These are phyloP conservation scores for Zygogramma bicolorata DNA, from an alignment of 2,888 invertebrate genomes.

Conservation along the genomic window DNA sequence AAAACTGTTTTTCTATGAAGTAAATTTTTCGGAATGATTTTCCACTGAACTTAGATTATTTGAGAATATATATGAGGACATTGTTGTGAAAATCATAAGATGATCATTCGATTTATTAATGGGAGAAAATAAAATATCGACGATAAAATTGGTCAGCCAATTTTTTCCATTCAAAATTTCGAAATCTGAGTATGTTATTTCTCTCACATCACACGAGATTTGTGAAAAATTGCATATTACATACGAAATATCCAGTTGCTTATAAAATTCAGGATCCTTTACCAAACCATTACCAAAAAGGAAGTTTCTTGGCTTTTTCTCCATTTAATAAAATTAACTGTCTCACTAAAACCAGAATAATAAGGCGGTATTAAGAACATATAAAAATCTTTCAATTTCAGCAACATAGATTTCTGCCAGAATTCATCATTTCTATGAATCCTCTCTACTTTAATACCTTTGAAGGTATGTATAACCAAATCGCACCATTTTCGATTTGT, in stretches of 20 bases:
- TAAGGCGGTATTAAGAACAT: slow-evolving; percentile 2
- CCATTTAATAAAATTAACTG: not conserved
- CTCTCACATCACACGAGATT: slow-evolving; percentile 1
- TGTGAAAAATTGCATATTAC: not conserved
- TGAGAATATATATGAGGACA: not conserved
- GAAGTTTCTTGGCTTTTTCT: not conserved
- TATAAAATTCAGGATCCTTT: slow-evolving; percentile 17
- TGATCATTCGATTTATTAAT: slow-evolving; percentile 5
- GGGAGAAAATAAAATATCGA: slow-evolving; percentile 23
- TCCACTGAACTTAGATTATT: not conserved
- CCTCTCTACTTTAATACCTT: slow-evolving; percentile 22
- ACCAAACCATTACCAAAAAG: slow-evolving; percentile 20
- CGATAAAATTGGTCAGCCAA: slow-evolving; percentile 23
- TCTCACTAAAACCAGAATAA: not conserved
- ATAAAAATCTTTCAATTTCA: slow-evolving; percentile 1
- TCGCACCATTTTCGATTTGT: slow-evolving; percentile 15
- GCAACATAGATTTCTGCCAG: not conserved
- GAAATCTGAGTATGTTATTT: slow-evolving; percentile 27
- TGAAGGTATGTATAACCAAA: slow-evolving; percentile 15
- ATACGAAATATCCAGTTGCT: not conserved
- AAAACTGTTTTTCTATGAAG: not conserved
- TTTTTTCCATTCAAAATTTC: slow-evolving; percentile 9
- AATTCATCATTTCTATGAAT: slow-evolving; percentile 5
- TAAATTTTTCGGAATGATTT: not conserved
- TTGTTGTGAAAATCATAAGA: not conserved